Evolutionary conservation across 2,888 invertebrate species (phyloP).

Genomic region (Conchocele bisecta): DNA sequence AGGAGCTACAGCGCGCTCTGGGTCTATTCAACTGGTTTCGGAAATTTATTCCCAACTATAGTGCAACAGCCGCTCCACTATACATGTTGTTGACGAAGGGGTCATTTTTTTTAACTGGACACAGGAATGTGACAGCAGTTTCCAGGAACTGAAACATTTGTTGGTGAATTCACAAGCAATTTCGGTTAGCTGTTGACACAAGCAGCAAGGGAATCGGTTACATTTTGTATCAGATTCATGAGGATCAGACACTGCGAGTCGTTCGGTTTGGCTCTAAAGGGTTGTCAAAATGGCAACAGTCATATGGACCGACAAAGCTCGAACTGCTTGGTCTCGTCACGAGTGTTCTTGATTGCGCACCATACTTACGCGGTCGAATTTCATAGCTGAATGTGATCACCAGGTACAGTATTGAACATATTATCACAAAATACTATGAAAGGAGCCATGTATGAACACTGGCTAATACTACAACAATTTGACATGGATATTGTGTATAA

Average conservation of each 20-base stretch:
- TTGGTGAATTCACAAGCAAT: conserved; percentile 36
- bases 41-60: too few relatives aligned
- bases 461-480: conserved; percentile 44
- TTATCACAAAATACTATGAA: conserved; percentile 28
- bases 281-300: conserved; percentile 27
- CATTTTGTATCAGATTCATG: conserved; percentile 52
- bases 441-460: conserved; percentile 48
- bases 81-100: too few relatives aligned
- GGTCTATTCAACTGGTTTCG: too few relatives aligned
- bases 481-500: too few relatives aligned
- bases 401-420: conserved; percentile 32
- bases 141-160: too few relatives aligned
- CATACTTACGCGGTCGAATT: not conserved
- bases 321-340: conserved; percentile 46
- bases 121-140: too few relatives aligned
- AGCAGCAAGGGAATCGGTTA: conserved; percentile 55
- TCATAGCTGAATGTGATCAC: conserved; percentile 46
- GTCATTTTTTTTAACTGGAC: conserved; percentile 34
- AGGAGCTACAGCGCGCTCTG: too few relatives aligned
- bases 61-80: too few relatives aligned
- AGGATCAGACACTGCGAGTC: conserved; percentile 14
- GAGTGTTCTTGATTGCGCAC: not conserved
- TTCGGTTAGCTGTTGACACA: too few relatives aligned
- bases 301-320: conserved; percentile 51
- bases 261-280: conserved; percentile 45